Conservation (phyloP, 2,888 invertebrate species). For the Trypoxylon attenuatum region DNA sequence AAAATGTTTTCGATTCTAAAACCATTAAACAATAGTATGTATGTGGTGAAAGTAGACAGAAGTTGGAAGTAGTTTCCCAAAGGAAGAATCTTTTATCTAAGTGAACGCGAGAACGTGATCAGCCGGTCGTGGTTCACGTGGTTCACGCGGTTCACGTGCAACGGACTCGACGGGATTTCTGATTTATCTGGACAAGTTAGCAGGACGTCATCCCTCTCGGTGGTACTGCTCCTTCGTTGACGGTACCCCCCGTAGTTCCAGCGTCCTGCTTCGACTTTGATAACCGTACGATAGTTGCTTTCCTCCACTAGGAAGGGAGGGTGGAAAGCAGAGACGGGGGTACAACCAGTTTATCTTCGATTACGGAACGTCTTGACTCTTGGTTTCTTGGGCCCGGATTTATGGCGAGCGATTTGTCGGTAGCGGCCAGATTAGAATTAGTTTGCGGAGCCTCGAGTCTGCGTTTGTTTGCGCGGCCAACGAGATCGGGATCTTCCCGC, state of each 20-base stretch:
- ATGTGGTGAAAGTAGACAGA: too few species aligned
- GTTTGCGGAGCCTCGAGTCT: constrained; percentile 65
- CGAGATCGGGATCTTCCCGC: constrained; percentile 50
- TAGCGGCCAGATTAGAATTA: constrained; percentile 73
- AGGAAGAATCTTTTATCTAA: constrained; percentile 25
- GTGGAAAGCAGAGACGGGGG: constrained; percentile 28
- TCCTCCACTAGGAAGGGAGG: constrained; percentile 43
- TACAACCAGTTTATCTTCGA: constrained; percentile 71
- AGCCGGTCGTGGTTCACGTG: not conserved
- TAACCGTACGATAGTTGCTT: constrained; percentile 64
- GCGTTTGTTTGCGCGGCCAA: constrained; percentile 60
- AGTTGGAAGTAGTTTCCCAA: too few species aligned
- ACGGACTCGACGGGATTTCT: constrained; percentile 56
- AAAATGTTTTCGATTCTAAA: too few species aligned
- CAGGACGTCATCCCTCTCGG: constrained; percentile 61
- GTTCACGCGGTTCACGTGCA: constrained; percentile 33
- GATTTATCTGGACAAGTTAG: constrained; percentile 66
- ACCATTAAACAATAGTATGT: too few species aligned
- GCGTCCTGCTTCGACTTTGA: constrained; percentile 62
- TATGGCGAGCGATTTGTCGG: constrained; percentile 74
- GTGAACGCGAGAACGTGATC: constrained; percentile 13
- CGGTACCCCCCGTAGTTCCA: constrained; percentile 47
- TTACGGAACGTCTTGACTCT: constrained; percentile 71
- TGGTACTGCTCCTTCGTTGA: constrained; percentile 36
- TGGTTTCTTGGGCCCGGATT: constrained; percentile 69